A percentile compares a stretch with the other conserved stretches of the same genome.
These are phyloP conservation scores for Venustoraphidia nigricollis DNA, from an alignment of 2,888 invertebrate species.

Conservation along the genomic window DNA sequence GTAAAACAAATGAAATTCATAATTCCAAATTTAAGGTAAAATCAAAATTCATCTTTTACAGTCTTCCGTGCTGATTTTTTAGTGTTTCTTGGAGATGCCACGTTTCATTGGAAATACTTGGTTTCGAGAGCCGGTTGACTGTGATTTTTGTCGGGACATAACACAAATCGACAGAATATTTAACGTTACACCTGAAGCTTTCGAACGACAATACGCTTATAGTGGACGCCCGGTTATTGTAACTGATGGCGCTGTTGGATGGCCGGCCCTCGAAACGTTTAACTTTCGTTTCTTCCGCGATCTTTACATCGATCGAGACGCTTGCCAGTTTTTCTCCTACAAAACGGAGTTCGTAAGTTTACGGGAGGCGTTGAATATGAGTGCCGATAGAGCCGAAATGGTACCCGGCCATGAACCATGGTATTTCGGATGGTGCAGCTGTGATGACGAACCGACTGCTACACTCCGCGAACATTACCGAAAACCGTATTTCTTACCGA, in stretches of 20 bases:
- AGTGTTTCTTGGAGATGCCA: constrained; percentile 25
- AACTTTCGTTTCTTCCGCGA: constrained; percentile 69
- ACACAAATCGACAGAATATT: constrained; percentile 45
- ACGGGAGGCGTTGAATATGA: constrained; percentile 72
- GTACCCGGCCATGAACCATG: constrained; percentile 28
- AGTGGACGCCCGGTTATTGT: constrained; percentile 69
- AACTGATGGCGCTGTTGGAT: constrained; percentile 63
- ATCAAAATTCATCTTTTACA: neutral
- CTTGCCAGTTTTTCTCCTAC: constrained; percentile 91
- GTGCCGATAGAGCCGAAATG: constrained; percentile 39
- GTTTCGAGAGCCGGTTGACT: constrained; percentile 68
- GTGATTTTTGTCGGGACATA: constrained; percentile 58
- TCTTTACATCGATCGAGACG: constrained; percentile 41
- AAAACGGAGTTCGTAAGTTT: constrained; percentile 69
- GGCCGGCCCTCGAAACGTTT: constrained; percentile 53
- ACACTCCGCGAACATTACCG: constrained; percentile 61
- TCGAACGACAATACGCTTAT: constrained; percentile 62
- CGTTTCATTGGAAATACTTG: constrained; percentile 19
- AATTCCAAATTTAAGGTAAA: neutral
- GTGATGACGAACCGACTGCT: constrained; percentile 68
- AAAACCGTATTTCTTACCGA: constrained; percentile 80
- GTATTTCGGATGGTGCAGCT: constrained; percentile 84
- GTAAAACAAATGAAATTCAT: too few relatives aligned
- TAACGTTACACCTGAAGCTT: constrained; percentile 48
- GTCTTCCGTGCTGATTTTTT: neutral